Evolutionary conservation across 2,113 vertebrate genomes (phyloP).

Genomic region (Pomatorhinus ruficollis): DNA sequence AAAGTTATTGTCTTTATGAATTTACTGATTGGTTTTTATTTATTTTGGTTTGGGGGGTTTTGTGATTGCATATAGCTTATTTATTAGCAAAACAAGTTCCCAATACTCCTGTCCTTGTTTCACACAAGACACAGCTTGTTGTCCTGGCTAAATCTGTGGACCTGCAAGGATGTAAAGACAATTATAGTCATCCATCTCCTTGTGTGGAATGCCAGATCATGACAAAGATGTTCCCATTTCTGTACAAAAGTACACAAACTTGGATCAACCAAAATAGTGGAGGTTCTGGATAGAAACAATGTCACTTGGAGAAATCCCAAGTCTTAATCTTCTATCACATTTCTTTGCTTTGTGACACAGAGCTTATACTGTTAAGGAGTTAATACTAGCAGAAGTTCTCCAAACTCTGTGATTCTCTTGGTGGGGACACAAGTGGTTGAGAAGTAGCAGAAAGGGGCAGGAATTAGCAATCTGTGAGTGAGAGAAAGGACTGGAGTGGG

Average conservation of each 20-base stretch:
- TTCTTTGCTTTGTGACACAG: background rate
- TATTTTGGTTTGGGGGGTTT: no score
- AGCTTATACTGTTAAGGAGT: accelerated
- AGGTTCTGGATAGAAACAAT: background rate
- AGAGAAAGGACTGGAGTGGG: background rate
- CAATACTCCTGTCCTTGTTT: background rate
- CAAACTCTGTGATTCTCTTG: background rate
- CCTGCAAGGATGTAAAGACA: background rate
- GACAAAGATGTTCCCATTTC: background rate
- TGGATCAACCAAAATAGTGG: background rate
- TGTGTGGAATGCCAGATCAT: background rate
- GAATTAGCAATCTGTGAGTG: background rate
- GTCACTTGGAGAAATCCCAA: background rate
- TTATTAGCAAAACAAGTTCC: background rate
- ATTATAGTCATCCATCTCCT: background rate
- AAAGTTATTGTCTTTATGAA: background rate
- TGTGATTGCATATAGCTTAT: background rate
- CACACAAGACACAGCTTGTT: background rate
- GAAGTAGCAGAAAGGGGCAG: background rate
- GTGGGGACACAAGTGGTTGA: background rate
- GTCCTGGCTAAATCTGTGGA: background rate
- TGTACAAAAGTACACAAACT: background rate
- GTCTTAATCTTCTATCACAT: background rate
- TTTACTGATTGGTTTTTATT: background rate
- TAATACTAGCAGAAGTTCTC: background rate